phyloP scores from a whole-genome alignment of 53 echinoderm and acorn worm genomes.

The Crossaster papposus region DNA sequence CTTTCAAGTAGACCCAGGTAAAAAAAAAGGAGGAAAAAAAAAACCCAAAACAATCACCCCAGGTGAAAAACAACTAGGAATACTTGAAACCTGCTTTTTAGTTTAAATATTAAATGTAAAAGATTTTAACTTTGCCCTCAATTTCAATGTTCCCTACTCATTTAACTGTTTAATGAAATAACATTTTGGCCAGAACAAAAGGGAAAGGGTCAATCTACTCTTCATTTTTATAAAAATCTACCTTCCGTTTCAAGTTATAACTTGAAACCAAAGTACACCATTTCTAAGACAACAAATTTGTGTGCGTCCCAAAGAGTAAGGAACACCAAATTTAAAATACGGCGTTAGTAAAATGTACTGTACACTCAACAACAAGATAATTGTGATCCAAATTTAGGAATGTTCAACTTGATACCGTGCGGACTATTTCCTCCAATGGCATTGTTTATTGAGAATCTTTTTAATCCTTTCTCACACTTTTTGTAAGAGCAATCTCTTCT shows the following conservation, averaged over 20 bases:
- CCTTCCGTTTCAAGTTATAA: no score
- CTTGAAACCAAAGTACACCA: not conserved
- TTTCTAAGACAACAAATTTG: not conserved
- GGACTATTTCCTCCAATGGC: not conserved
- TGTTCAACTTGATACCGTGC: not conserved
- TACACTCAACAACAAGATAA: not conserved
- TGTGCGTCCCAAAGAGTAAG: not conserved
- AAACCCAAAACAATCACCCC: no score
- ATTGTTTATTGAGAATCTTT: not conserved
- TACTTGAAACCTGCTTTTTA: not conserved
- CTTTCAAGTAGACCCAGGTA: no score
- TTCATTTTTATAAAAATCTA: no score
- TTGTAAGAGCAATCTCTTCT: no score
- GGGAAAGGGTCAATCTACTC: no score
- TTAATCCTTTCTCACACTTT: no score
- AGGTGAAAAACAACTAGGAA: not conserved
- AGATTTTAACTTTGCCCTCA: not conserved
- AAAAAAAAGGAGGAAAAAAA: no score
- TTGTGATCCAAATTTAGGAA: not conserved
- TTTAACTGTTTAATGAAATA: not conserved
- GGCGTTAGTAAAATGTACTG: constrained; percentile 7
- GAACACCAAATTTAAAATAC: not conserved
- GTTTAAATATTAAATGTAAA: constrained; percentile 7
- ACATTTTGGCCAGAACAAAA: no score
- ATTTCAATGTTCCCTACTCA: constrained; percentile 1